A percentile compares a stretch with the other conserved stretches of the same genome.
Evolutionary conservation across 92 coral and sea anemone genomes (phyloP).

Genomic region (Isaurus tuberculatus): DNA sequence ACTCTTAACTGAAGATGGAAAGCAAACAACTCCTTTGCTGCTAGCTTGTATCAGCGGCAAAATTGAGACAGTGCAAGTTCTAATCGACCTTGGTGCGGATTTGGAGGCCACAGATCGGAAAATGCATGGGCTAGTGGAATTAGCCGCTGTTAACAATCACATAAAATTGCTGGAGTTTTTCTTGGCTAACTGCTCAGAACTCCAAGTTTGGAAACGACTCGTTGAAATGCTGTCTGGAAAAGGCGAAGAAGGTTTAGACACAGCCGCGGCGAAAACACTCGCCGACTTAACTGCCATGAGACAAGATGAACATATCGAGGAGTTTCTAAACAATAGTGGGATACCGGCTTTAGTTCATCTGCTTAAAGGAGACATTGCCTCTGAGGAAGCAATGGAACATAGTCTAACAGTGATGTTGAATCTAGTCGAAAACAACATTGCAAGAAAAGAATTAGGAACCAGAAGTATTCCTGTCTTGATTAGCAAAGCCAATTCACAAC

Average conservation of each 20-base stretch:
- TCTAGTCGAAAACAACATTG: slow-evolving; percentile 52
- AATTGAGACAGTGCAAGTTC: slow-evolving; percentile 84
- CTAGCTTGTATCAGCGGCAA: slow-evolving; percentile 90
- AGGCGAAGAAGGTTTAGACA: slow-evolving; percentile 62
- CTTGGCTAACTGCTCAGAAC: slow-evolving; percentile 70
- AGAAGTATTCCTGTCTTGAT: slow-evolving; percentile 73
- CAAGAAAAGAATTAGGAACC: slow-evolving; percentile 63
- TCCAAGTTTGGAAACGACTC: slow-evolving; percentile 81
- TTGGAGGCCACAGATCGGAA: slow-evolving; percentile 80
- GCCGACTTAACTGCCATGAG: slow-evolving; percentile 79
- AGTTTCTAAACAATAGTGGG: slow-evolving; percentile 74
- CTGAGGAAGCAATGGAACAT: slow-evolving; percentile 76
- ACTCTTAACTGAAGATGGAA: slow-evolving; percentile 88
- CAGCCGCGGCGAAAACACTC: slow-evolving; percentile 78
- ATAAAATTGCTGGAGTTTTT: slow-evolving; percentile 78
- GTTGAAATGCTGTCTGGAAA: slow-evolving; percentile 65
- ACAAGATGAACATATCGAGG: slow-evolving; percentile 60
- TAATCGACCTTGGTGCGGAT: slow-evolving; percentile 86
- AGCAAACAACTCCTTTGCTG: slow-evolving; percentile 81
- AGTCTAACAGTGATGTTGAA: slow-evolving; percentile 79
- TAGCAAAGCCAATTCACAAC: slow-evolving; percentile 63
- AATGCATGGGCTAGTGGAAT: slow-evolving; percentile 76
- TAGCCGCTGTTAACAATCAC: slow-evolving; percentile 80
- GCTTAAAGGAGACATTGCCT: slow-evolving; percentile 68
- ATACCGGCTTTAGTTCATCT: slow-evolving; percentile 69